Conservation (phyloP, 2,113 vertebrate species). For the Lonchura striata region DNA sequence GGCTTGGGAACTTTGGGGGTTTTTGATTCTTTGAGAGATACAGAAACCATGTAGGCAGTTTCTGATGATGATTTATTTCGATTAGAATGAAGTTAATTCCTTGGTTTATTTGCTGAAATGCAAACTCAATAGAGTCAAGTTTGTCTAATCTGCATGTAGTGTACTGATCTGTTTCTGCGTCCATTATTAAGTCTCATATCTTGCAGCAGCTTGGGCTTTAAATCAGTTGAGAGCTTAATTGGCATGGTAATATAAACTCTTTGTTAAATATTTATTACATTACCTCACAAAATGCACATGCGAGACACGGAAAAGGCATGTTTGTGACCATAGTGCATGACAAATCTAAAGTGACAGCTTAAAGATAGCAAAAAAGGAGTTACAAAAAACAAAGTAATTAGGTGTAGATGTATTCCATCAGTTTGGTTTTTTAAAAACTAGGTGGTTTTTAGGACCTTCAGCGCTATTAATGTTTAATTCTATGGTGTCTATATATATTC, state of each 20-base stretch:
- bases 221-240: slow-evolving; percentile 49
- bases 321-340: not conserved
- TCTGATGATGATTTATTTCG: not conserved
- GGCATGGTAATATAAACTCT: slow-evolving; percentile 48
- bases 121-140: not conserved
- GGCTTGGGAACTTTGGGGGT: not conserved
- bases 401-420: not conserved
- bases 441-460: not conserved
- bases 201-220: slow-evolving; percentile 19
- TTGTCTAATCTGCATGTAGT: not conserved
- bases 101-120: not conserved
- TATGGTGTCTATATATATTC: not conserved
- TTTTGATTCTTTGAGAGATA: not conserved
- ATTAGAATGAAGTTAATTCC: not conserved
- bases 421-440: not conserved
- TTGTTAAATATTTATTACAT: slow-evolving; percentile 50
- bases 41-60: not conserved
- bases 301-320: not conserved
- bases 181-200: not conserved
- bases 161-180: not conserved
- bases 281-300: slow-evolving; percentile 15
- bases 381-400: not conserved
- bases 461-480: not conserved
- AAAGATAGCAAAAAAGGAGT: not conserved
- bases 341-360: slow-evolving; percentile 15